Evolutionary conservation across 2,113 vertebrate species (phyloP), one percentile per base, ranked within the genome.

Genomic region (Pollachius pollachius): DNA sequence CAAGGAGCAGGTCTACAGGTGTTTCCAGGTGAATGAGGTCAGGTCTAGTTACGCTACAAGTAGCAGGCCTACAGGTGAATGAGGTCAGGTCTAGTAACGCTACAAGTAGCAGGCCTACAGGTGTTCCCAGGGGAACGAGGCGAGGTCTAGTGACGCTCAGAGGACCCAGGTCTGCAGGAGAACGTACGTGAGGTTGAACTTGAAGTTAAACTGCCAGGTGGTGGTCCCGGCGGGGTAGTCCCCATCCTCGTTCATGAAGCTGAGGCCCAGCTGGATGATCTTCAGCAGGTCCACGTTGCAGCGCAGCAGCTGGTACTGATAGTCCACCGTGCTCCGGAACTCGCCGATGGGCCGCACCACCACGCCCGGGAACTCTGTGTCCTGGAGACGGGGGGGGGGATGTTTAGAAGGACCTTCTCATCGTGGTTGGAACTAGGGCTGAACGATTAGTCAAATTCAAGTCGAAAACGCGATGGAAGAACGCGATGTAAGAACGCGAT

Each of bases 121-220:
- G 30, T 2, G 30, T 34, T 7, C 4, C 4, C 30, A 34, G 30
- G 30, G 3, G 30, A 34, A 34, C 4, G 8, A 48, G 8, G 11
- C 12, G 8, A 48, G 11, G 7, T 48, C 41, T 48, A 48, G 41
- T 48, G 12, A 12, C 8, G 8, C 9, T 48, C 34, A 7, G 34
- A n/a, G 54, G 15, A 17, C 5, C 54, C 54, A n/a, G 60, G 21
- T 25, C 1, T 18, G 2, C 19, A 0, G 5, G 52, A 25, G 1
- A 0, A 90, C 96, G 75, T 87, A 99, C 97, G 96, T 99, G 1
- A 99, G 94, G 83, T 99, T 99, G 84, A 99, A 99, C 77, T 98
- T 99, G 87, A 99, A 99, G 91, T 99, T 99, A 78, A 99, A 99
- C 87, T 99, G 97, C 97, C 97, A 99, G 1, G 97, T 99, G 17